phyloP scores from a whole-genome alignment of 2,888 invertebrate genomes.

The Operophtera brumata region DNA sequence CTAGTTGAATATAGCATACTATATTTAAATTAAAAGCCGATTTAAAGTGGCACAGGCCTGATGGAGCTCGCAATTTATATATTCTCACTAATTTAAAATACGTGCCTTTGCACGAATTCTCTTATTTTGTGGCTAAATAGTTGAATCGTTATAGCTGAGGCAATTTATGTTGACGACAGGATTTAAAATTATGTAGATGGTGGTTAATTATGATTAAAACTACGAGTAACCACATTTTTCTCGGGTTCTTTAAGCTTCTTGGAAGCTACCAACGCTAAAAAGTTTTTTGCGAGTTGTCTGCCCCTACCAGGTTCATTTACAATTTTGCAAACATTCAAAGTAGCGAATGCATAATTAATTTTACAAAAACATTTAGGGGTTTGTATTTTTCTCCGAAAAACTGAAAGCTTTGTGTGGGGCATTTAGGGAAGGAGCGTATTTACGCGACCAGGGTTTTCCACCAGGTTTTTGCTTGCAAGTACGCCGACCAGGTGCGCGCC shows the following conservation, averaged over 20 bases:
- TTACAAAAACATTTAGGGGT: neutral
- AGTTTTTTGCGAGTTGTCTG: neutral
- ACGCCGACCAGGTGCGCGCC: too few species aligned
- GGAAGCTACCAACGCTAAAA: neutral
- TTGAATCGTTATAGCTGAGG: neutral
- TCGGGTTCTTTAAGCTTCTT: neutral
- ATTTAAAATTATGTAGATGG: neutral
- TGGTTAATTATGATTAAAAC: neutral
- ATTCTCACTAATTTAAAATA: neutral
- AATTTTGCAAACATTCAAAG: constrained; percentile 2
- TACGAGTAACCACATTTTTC: neutral
- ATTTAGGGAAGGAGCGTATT: too few species aligned
- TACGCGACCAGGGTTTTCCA: too few species aligned
- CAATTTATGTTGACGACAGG: too few species aligned
- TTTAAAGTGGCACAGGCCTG: neutral
- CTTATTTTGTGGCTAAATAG: neutral
- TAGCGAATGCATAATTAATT: constrained; percentile 5
- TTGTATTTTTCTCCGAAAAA: neutral
- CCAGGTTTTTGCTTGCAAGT: too few species aligned
- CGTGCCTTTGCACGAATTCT: neutral
- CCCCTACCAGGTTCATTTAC: constrained; percentile 1
- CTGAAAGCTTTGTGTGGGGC: too few species aligned
- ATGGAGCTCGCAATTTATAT: neutral
- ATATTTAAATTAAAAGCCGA: too few species aligned
- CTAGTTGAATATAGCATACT: too few species aligned